phyloP scores from a whole-genome alignment of 2,888 invertebrate species.

The Linnaemya vulpina region DNA sequence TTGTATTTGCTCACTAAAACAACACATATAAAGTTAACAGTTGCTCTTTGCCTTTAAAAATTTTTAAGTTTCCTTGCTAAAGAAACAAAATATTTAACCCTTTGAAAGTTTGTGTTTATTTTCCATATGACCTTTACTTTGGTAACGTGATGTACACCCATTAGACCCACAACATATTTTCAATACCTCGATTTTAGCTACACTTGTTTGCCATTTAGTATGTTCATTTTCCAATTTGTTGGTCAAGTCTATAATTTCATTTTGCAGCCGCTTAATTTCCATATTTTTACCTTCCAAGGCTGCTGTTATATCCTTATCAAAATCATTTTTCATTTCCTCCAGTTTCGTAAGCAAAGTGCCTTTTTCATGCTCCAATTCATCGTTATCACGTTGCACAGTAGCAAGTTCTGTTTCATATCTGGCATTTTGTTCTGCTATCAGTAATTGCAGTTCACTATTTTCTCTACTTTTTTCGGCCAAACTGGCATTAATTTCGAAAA shows the following conservation, averaged over 20 bases:
- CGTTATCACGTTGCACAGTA: conserved; percentile 85
- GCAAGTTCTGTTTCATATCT: conserved; percentile 85
- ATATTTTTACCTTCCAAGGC: conserved; percentile 79
- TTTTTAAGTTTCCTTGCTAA: no score
- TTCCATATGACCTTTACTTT: no score
- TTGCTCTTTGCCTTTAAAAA: no score
- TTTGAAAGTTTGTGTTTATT: no score
- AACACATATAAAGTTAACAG: no score
- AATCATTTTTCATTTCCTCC: conserved; percentile 80
- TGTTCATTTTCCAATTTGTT: conserved; percentile 78
- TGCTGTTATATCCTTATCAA: conserved; percentile 80
- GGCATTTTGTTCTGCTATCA: conserved; percentile 82
- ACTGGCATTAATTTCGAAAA: conserved; percentile 84
- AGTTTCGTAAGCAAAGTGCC: conserved; percentile 78
- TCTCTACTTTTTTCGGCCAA: conserved; percentile 84
- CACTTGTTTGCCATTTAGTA: conserved; percentile 79
- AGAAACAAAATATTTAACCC: no score
- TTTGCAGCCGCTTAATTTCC: conserved; percentile 80
- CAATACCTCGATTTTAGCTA: conserved; percentile 81
- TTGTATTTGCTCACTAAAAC: no score
- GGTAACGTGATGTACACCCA: no score
- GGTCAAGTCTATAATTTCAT: conserved; percentile 79
- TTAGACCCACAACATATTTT: no score
- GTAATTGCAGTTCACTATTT: conserved; percentile 84
- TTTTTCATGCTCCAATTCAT: conserved; percentile 84